A percentile compares a stretch with the other conserved stretches of the same genome.
Conservation (phyloP, 2,113 vertebrate species). For the Ochotona princeps region DNA sequence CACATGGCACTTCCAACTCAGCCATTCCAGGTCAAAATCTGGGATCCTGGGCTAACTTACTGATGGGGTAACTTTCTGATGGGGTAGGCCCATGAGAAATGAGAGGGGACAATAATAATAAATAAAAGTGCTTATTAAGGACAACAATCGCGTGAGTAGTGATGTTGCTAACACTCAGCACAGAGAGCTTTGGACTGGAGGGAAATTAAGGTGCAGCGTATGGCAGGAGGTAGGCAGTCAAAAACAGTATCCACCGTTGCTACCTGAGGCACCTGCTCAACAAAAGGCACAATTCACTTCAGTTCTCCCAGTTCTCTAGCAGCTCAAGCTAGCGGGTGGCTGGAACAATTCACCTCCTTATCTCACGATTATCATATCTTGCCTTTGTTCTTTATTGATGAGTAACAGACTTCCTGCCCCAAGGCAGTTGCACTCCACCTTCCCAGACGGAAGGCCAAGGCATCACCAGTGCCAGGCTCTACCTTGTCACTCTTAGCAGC, state of each 20-base stretch:
- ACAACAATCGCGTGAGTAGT: background rate
- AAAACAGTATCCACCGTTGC: background rate
- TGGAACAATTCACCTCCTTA: constrained; percentile 26
- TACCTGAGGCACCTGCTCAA: background rate
- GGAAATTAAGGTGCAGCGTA: background rate
- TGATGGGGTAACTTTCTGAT: too few species aligned
- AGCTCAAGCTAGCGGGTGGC: constrained; percentile 25
- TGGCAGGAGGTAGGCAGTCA: background rate
- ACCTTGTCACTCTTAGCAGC: background rate
- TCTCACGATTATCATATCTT: constrained; percentile 39
- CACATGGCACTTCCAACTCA: background rate
- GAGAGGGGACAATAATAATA: background rate
- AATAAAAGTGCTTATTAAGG: background rate
- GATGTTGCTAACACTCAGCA: background rate
- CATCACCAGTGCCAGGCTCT: background rate
- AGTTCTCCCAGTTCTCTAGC: background rate
- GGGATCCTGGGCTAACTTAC: background rate
- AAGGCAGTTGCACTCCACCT: constrained; percentile 51
- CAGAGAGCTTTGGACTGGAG: background rate
- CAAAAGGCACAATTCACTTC: background rate
- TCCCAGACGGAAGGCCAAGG: background rate
- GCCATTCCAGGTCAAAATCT: background rate
- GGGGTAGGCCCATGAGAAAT: constrained; percentile 5
- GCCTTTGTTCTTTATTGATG: constrained; percentile 63
- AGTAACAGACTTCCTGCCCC: constrained; percentile 56